phyloP scores from a whole-genome alignment of 2,888 invertebrate species.

The Oxytorus armatus region DNA sequence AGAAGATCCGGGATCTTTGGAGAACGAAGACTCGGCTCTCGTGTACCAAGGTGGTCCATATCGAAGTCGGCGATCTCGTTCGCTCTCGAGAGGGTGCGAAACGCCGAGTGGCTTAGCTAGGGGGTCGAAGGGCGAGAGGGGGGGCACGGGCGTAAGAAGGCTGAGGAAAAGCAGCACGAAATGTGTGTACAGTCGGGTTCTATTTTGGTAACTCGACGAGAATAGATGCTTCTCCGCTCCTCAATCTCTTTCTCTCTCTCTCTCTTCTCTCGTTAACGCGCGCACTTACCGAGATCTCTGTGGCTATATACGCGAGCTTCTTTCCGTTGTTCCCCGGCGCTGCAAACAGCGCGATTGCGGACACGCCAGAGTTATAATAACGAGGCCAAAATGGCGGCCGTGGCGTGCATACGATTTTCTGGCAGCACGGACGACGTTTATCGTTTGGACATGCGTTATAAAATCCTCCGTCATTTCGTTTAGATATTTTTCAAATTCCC shows the following conservation, averaged over 20 bases:
- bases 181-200: constrained; percentile 68
- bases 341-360: constrained; percentile 9
- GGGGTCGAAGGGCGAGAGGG: constrained; percentile 36
- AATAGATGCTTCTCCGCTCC: constrained; percentile 68
- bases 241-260: constrained; percentile 13
- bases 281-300: constrained; percentile 52
- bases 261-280: constrained; percentile 62
- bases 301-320: constrained; percentile 16
- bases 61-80: constrained; percentile 9
- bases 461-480: constrained; percentile 11
- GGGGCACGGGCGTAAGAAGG: constrained; percentile 39
- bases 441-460: constrained; percentile 63
- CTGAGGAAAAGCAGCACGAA: constrained; percentile 69
- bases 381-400: constrained; percentile 67
- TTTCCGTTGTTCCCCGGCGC: constrained; percentile 48
- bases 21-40: background rate
- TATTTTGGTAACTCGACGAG: constrained; percentile 68
- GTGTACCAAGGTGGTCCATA: constrained; percentile 25
- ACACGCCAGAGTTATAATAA: constrained; percentile 65
- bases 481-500: constrained; percentile 46
- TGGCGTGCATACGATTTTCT: constrained; percentile 45
- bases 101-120: constrained; percentile 22
- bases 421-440: constrained; percentile 66
- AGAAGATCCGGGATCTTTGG: constrained; percentile 9
- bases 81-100: constrained; percentile 56